Evolutionary conservation across 2,113 vertebrate genomes (phyloP).

Genomic region (Halichoerus grypus): DNA sequence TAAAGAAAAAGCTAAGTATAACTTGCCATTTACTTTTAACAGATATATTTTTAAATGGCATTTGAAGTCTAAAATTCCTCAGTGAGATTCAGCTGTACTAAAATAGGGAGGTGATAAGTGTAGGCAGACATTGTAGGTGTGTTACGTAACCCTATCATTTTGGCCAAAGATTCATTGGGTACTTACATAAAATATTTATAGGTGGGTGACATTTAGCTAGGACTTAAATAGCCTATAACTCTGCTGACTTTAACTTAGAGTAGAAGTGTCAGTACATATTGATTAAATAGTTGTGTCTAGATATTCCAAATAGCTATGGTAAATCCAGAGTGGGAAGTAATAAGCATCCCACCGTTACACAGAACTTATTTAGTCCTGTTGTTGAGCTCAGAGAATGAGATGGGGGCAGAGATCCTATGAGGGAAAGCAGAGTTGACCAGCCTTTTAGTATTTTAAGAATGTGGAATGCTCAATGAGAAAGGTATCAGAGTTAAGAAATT

Average conservation of each 20-base stretch:
- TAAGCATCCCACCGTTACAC: background rate
- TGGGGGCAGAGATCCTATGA: background rate
- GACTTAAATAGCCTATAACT: background rate
- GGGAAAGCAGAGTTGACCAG: background rate
- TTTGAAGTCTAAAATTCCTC: conserved; percentile 12
- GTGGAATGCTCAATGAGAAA: conserved; percentile 32
- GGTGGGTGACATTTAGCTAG: background rate
- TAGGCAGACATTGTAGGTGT: background rate
- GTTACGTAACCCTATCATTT: background rate
- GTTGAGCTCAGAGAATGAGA: background rate
- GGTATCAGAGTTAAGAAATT: background rate
- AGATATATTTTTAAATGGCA: background rate
- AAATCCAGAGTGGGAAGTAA: background rate
- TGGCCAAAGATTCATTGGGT: background rate
- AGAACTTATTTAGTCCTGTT: background rate
- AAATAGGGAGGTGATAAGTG: background rate
- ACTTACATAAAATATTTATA: conserved; percentile 19
- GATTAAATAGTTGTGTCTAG: background rate
- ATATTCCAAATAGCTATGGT: background rate
- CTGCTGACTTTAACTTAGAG: background rate
- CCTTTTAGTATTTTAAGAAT: conserved; percentile 60
- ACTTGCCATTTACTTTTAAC: background rate
- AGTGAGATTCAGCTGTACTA: background rate
- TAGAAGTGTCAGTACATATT: background rate
- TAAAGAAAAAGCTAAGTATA: background rate